These are phyloP conservation scores for Zaprionus gabonicus DNA, from an alignment of 1,140 invertebrate species.

Conservation along the genomic window DNA sequence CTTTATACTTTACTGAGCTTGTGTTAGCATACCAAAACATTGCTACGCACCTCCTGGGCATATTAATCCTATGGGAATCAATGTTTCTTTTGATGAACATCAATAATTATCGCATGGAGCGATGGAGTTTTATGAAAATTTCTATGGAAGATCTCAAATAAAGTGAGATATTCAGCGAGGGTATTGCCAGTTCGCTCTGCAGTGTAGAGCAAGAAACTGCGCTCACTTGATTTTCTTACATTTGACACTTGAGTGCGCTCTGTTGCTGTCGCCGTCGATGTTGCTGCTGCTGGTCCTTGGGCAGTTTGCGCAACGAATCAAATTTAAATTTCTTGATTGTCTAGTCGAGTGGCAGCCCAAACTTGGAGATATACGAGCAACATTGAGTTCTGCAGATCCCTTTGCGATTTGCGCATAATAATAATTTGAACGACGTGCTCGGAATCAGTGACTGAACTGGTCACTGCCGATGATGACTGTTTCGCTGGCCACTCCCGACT, in stretches of 20 bases:
- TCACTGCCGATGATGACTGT: constrained; percentile 54
- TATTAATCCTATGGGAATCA: not conserved
- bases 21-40: not conserved
- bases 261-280: constrained; percentile 48
- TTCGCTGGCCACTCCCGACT: constrained; percentile 15
- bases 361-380: constrained; percentile 52
- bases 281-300: constrained; percentile 50
- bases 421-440: constrained; percentile 80
- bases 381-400: constrained; percentile 66
- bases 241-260: constrained; percentile 78
- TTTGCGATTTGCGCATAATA: constrained; percentile 83
- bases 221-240: constrained; percentile 53
- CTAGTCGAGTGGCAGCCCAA: constrained; percentile 76
- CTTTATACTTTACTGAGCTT: not conserved
- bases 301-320: constrained; percentile 80
- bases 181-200: not conserved
- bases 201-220: not conserved
- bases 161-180: not conserved
- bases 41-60: not conserved
- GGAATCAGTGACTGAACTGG: constrained; percentile 70
- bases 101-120: not conserved
- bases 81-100: not conserved
- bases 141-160: not conserved
- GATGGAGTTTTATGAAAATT: not conserved
- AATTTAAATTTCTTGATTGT: constrained; percentile 84